Percentiles rank a stretch among this genome's conserved stretches.
phyloP scores from a whole-genome alignment of 2,888 invertebrate genomes.

The Drosophila acutilabella region DNA sequence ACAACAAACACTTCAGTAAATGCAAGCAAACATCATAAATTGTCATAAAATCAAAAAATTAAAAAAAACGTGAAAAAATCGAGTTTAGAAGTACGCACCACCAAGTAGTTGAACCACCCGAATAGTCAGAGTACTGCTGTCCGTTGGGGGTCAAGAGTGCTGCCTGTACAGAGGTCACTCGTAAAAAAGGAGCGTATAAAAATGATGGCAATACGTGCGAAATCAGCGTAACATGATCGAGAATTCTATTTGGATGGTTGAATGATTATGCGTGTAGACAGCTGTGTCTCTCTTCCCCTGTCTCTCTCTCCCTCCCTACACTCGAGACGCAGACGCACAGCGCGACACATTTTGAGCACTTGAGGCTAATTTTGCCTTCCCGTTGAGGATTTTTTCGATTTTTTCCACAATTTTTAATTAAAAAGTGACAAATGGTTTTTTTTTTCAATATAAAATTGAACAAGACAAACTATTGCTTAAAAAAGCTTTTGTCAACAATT shows the following conservation, averaged over 20 bases:
- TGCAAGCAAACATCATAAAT: conserved; percentile 55
- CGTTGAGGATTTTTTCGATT: conserved; percentile 38
- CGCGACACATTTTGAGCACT: conserved; percentile 62
- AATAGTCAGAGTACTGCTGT: conserved; percentile 8
- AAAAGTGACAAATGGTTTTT: conserved; percentile 55
- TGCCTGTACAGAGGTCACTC: conserved; percentile 64
- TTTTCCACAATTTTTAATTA: conserved; percentile 67
- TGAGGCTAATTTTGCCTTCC: conserved; percentile 74
- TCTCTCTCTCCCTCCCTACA: background rate
- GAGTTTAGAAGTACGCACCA: conserved; percentile 32
- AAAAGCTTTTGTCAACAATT: conserved; percentile 61
- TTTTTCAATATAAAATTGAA: conserved; percentile 33
- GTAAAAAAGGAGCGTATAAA: conserved; percentile 57
- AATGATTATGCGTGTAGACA: conserved; percentile 61
- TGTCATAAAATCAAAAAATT: conserved; percentile 34
- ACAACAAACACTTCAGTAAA: conserved; percentile 49
- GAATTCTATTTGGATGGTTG: conserved; percentile 43
- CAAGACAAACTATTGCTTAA: conserved; percentile 44
- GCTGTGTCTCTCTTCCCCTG: conserved; percentile 48
- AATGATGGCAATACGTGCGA: conserved; percentile 34
- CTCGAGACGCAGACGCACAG: conserved; percentile 69
- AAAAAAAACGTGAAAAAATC: conserved; percentile 27
- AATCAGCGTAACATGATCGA: conserved; percentile 48
- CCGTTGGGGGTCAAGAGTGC: conserved; percentile 67
- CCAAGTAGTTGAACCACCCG: conserved; percentile 34